Evolutionary conservation across 1,140 invertebrate species (phyloP).

Genomic region (Arion vulgaris): DNA sequence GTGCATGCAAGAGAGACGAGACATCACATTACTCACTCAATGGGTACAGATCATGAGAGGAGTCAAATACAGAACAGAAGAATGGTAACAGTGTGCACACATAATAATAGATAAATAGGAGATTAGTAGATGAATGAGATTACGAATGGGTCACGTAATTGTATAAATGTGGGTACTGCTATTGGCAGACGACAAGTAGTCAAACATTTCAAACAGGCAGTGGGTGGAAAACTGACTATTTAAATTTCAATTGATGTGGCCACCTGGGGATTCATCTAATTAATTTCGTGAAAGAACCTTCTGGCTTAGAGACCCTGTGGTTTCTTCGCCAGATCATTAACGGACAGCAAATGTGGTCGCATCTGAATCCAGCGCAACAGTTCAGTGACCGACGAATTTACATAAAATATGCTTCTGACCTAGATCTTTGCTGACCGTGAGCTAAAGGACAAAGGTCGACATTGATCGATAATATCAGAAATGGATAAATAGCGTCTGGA

Average conservation of each 20-base stretch:
- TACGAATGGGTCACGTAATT: too few relatives aligned
- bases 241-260: not conserved
- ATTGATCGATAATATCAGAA: constrained; percentile 46
- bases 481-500: not conserved
- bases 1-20: too few relatives aligned
- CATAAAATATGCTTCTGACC: constrained; percentile 69
- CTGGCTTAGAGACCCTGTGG: not conserved
- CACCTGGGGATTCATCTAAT: not conserved
- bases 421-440: constrained; percentile 57
- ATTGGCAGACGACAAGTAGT: too few relatives aligned
- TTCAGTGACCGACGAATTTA: constrained; percentile 58
- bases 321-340: not conserved
- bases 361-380: constrained; percentile 30
- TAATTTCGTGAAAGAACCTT: not conserved
- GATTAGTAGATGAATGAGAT: too few relatives aligned
- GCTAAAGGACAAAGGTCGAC: constrained; percentile 67
- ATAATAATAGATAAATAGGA: too few relatives aligned
- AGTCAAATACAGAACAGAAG: too few relatives aligned
- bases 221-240: not conserved
- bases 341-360: not conserved
- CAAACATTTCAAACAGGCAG: too few relatives aligned
- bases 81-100: too few relatives aligned
- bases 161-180: too few relatives aligned
- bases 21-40: too few relatives aligned
- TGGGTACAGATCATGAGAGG: too few relatives aligned